A percentile compares a stretch with the other conserved stretches of the same genome.
Evolutionary conservation across 2,888 invertebrate species (phyloP).

Genomic region (Caenorhabditis imperialis): DNA sequence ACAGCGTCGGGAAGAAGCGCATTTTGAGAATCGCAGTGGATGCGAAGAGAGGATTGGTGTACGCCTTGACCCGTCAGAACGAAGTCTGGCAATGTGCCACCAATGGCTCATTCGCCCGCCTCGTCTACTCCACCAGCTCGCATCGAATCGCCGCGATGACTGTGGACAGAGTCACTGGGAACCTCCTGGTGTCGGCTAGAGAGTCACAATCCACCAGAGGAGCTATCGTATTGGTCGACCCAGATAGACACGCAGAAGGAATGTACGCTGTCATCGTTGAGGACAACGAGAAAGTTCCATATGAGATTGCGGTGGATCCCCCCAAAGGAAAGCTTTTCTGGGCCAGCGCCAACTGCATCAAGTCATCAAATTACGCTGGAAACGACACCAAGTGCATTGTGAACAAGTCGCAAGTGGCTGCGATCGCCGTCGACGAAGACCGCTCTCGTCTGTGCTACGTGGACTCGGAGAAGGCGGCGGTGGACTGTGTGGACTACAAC

Average conservation of each 20-base stretch:
- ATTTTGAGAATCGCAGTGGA: slow-evolving; percentile 45
- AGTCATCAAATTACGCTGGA: slow-evolving; percentile 59
- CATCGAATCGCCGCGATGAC: slow-evolving; percentile 52
- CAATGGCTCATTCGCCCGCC: slow-evolving; percentile 83
- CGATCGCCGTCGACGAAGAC: slow-evolving; percentile 53
- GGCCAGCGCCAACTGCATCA: slow-evolving; percentile 51
- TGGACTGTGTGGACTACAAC: slow-evolving; percentile 55
- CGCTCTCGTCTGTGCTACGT: slow-evolving; percentile 47
- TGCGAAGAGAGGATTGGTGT: slow-evolving; percentile 42
- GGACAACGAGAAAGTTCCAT: slow-evolving; percentile 49
- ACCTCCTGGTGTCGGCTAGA: slow-evolving; percentile 50
- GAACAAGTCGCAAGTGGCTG: slow-evolving; percentile 6
- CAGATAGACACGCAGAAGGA: slow-evolving; percentile 13
- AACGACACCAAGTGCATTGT: slow-evolving; percentile 36
- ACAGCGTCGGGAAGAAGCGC: slow-evolving; percentile 24
- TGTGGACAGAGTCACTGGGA: slow-evolving; percentile 58
- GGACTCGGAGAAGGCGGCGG: slow-evolving; percentile 34
- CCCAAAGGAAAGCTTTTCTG: slow-evolving; percentile 61
- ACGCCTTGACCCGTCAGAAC: slow-evolving; percentile 50
- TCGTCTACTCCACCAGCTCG: slow-evolving; percentile 81
- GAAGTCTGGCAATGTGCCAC: slow-evolving; percentile 83
- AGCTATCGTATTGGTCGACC: slow-evolving; percentile 44
- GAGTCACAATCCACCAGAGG: slow-evolving; percentile 31
- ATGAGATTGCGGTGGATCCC: slow-evolving; percentile 54
- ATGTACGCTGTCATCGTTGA: slow-evolving; percentile 26